Base-by-base conservation (phyloP, 2,113 vertebrate species). In the Xenotilapia longispinis region DNA sequence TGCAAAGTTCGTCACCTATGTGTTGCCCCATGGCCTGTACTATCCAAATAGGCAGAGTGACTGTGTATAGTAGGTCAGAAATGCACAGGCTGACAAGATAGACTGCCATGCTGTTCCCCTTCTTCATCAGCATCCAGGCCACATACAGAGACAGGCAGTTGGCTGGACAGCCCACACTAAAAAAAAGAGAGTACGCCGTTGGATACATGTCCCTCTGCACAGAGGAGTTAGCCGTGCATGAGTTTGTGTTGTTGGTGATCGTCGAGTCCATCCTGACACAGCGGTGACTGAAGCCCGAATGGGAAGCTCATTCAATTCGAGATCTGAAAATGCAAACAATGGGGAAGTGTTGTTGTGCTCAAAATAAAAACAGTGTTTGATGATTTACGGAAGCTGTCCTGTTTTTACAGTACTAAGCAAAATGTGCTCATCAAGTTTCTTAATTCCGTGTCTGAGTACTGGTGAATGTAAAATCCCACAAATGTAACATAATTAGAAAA, bases 61-160 rank as follows among this genome's bases (percentile, higher is more conserved):
- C 94, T 63, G 97, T 91, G 83, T 97, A 97, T 23, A 97, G 94
- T 51, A 98, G 95, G 93, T 98, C 97, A 3, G 97, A 97, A 86
- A 97, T 5, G 0, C 96, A 97, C 86, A 98, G 92, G 89, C 95
- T 97, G 91, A 97, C 93, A 70, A 98, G 95, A 90, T 98, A 98
- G 86, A 98, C 90, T 0, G 97, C 97, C 49, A 97, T 38, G 85
- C 92, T 97, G 6, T 97, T 98, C 63, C 97, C 97, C 14, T 95
- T 97, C 91, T 87, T 96, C 89, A 97, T 94, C 94, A 97, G 97
- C 83, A 97, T 93, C 87, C 96, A 97, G 28, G 97, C 96, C 0
- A 97, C 97, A 90, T 97, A 97, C 21, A 98, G 91, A 2, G 97
- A 96, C 85, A 98, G 91, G 89, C 97, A 97, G 93, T 98, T 98